phyloP scores from a whole-genome alignment of 2,888 invertebrate genomes.

The Dynastes maya region DNA sequence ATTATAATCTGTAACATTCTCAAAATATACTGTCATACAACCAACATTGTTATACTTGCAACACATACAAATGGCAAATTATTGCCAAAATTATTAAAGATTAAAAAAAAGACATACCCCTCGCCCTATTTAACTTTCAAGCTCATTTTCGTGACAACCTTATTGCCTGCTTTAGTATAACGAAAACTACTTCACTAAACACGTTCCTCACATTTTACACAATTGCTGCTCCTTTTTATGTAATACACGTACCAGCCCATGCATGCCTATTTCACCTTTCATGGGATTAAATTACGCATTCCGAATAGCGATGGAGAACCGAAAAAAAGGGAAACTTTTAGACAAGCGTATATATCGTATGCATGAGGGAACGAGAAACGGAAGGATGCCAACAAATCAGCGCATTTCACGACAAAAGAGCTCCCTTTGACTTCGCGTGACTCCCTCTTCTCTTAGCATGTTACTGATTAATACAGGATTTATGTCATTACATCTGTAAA shows the following conservation, averaged over 20 bases:
- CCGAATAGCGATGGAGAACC: background rate
- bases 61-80: too few species aligned
- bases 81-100: too few species aligned
- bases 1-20: too few species aligned
- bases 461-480: slow-evolving; percentile 48
- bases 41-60: too few species aligned
- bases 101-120: too few species aligned
- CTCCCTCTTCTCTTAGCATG: slow-evolving; percentile 34
- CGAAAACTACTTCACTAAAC: background rate
- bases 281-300: slow-evolving; percentile 14
- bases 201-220: background rate
- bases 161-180: background rate
- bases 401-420: background rate
- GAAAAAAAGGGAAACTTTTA: background rate
- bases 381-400: slow-evolving; percentile 25
- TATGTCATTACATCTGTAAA: slow-evolving; percentile 42
- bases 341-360: background rate
- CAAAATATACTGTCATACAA: too few species aligned
- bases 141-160: background rate
- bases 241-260: background rate
- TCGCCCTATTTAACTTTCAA: too few species aligned
- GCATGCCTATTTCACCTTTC: slow-evolving; percentile 11
- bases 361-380: background rate
- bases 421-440: slow-evolving; percentile 12
- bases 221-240: background rate